A percentile compares a stretch with the other conserved stretches of the same genome.
These are phyloP conservation scores for Albula goreensis DNA, from an alignment of 2,113 vertebrate species.

Conservation along the genomic window DNA sequence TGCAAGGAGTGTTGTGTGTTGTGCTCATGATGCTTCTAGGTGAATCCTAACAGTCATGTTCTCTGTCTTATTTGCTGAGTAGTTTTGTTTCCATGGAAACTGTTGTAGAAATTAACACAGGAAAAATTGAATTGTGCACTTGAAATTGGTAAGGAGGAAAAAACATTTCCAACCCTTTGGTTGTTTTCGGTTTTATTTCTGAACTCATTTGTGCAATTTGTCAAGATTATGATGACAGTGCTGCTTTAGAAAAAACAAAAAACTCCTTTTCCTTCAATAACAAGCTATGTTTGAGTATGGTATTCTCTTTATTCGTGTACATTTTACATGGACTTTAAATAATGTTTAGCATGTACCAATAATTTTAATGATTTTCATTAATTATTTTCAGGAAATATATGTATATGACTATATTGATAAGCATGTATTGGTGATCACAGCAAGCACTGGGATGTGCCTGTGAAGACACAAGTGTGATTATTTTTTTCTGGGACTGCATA, in stretches of 20 bases:
- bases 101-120: slow-evolving; percentile 31
- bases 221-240: neutral
- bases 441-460: too few relatives aligned
- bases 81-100: slow-evolving; percentile 38
- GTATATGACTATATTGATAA: neutral
- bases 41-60: neutral
- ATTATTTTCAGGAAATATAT: neutral
- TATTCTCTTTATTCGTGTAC: too few relatives aligned
- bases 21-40: neutral
- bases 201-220: neutral
- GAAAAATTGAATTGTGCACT: slow-evolving; percentile 38
- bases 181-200: neutral
- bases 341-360: neutral
- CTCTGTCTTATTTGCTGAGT: slow-evolving; percentile 17
- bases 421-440: too few relatives aligned
- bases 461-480: too few relatives aligned
- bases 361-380: neutral
- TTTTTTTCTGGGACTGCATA: too few relatives aligned
- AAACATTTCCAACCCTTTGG: neutral
- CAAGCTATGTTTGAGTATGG: neutral
- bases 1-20: neutral
- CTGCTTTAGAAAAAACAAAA: neutral
- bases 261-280: neutral
- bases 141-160: slow-evolving; percentile 18
- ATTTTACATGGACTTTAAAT: too few relatives aligned